Evolutionary conservation across 2,797 vertebrate genomes (phyloP).

Genomic region (Tapera naevia): DNA sequence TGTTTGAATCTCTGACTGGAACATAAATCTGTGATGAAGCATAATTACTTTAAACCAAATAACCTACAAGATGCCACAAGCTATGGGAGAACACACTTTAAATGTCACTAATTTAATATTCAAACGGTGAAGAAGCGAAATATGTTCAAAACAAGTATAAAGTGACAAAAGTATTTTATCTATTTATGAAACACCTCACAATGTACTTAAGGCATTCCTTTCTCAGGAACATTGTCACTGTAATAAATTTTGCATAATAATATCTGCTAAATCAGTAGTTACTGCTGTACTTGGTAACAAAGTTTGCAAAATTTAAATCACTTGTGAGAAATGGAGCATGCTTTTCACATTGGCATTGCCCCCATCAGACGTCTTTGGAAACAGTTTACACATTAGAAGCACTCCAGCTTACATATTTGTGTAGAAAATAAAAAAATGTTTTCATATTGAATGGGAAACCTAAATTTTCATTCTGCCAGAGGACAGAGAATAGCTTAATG

Average conservation of each 20-base stretch:
- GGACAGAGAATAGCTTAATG: not conserved
- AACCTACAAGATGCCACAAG: constrained; percentile 15
- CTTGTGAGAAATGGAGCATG: not conserved
- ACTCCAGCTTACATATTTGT: not conserved
- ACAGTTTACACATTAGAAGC: not conserved
- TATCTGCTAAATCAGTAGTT: constrained; percentile 3
- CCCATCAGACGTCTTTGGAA: not conserved
- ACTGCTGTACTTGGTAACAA: not conserved
- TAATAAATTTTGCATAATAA: not conserved
- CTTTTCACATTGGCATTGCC: not conserved
- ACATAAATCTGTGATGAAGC: constrained; percentile 30
- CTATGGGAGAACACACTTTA: constrained; percentile 17
- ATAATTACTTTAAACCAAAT: constrained; percentile 42
- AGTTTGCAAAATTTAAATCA: not conserved
- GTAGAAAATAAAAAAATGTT: not conserved
- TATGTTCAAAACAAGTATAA: not conserved
- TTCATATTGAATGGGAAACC: not conserved
- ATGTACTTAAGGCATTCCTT: not conserved
- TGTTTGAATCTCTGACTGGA: constrained; percentile 10
- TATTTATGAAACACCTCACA: constrained; percentile 16
- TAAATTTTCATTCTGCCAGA: not conserved
- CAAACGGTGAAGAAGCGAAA: constrained; percentile 12
- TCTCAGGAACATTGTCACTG: not conserved
- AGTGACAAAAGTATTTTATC: not conserved
- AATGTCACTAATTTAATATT: constrained; percentile 37